Evolutionary conservation across 2,888 invertebrate species (phyloP).

Genomic region (Chironomus riparius): DNA sequence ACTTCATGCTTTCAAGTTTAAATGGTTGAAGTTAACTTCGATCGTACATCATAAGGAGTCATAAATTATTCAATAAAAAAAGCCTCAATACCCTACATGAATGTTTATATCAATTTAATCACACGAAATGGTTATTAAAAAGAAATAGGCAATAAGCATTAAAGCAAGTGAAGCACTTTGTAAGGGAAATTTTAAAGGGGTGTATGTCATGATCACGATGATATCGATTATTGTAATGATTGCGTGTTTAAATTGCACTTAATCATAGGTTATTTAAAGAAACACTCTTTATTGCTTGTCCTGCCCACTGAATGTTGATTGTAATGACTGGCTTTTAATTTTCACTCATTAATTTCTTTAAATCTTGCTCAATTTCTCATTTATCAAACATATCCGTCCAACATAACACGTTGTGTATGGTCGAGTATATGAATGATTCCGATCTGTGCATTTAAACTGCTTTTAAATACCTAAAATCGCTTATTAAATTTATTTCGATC

Average conservation of each 20-base stretch:
- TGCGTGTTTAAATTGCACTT: constrained; percentile 2
- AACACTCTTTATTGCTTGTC: background rate
- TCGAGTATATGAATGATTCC: too few species aligned
- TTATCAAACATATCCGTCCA: background rate
- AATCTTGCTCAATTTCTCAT: background rate
- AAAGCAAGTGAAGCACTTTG: background rate
- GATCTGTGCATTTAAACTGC: too few species aligned
- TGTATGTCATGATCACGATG: background rate
- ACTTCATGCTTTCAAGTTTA: too few species aligned
- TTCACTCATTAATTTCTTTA: background rate
- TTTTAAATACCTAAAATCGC: too few species aligned
- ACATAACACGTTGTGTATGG: background rate
- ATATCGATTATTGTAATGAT: background rate
- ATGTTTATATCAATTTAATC: background rate
- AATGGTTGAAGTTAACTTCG: too few species aligned
- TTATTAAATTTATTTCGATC: too few species aligned
- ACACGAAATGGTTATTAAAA: background rate
- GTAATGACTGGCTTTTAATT: background rate
- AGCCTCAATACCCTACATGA: background rate
- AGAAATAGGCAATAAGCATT: background rate
- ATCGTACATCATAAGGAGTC: too few species aligned
- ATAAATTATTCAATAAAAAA: constrained; percentile 4
- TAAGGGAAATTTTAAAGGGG: background rate
- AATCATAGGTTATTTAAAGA: background rate
- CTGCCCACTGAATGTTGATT: background rate